These are phyloP conservation scores for Phocoena phocoena DNA, from an alignment of 2,113 vertebrate genomes.

Conservation along the genomic window DNA sequence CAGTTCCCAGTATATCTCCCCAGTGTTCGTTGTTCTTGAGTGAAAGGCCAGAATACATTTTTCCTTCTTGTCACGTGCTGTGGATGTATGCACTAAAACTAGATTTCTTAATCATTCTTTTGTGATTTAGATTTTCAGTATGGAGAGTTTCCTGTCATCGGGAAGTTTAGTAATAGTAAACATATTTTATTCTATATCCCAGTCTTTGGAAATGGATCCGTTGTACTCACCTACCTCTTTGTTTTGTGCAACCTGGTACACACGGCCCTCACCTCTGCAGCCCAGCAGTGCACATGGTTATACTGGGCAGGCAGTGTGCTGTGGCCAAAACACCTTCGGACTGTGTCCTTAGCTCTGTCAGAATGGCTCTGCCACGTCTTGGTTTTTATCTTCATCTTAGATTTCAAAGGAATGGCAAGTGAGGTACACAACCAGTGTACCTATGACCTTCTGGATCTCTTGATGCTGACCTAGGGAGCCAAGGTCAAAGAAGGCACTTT, in stretches of 20 bases:
- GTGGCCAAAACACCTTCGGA: too few relatives aligned
- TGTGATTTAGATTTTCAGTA: background rate
- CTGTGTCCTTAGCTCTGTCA: background rate
- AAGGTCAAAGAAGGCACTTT: background rate
- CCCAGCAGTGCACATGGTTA: background rate
- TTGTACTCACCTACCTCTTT: background rate
- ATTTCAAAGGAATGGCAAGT: background rate
- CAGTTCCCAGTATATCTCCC: too few relatives aligned
- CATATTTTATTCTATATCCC: background rate
- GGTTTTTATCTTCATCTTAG: background rate
- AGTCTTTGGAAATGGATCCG: background rate
- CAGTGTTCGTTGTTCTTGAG: background rate
- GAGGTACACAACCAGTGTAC: background rate
- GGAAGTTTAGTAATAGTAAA: background rate
- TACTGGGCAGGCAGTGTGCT: background rate
- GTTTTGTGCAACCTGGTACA: background rate
- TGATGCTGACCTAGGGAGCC: background rate
- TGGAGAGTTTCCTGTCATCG: background rate
- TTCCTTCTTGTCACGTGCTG: background rate
- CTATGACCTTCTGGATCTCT: background rate
- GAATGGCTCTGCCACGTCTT: background rate
- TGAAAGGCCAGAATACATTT: background rate
- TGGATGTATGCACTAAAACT: background rate
- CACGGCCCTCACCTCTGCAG: background rate
- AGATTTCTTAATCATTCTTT: background rate